Percentiles rank a stretch among this genome's conserved stretches.
These are phyloP conservation scores for Rhogogaster chlorosoma DNA, from an alignment of 2,888 invertebrate genomes.

Conservation along the genomic window DNA sequence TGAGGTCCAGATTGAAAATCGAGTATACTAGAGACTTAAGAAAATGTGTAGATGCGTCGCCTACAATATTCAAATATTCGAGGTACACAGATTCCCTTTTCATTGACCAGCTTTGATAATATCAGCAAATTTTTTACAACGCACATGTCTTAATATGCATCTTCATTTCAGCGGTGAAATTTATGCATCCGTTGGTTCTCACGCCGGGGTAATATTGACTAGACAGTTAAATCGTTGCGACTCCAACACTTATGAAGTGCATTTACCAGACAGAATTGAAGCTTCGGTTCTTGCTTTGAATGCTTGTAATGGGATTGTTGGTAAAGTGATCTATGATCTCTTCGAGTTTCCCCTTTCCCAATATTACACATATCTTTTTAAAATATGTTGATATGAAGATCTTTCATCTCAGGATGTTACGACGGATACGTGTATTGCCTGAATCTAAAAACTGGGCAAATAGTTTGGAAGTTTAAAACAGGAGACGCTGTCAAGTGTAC, in stretches of 20 bases:
- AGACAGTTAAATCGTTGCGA: conserved; percentile 80
- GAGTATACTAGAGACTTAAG: conserved; percentile 80
- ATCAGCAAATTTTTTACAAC: neutral
- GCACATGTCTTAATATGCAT: neutral
- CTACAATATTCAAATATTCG: conserved; percentile 79
- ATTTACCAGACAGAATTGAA: conserved; percentile 86
- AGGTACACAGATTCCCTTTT: conserved; percentile 75
- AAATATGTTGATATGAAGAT: neutral
- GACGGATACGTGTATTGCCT: conserved; percentile 87
- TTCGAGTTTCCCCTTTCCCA: neutral
- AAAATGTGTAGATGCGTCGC: conserved; percentile 92
- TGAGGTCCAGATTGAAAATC: conserved; percentile 54
- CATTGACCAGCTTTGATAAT: neutral
- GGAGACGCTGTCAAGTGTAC: conserved; percentile 84
- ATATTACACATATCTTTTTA: neutral
- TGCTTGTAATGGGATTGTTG: conserved; percentile 82
- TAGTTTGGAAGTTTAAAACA: conserved; percentile 83
- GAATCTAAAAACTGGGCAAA: conserved; percentile 78
- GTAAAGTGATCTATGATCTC: conserved; percentile 73
- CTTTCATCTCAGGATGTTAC: conserved; percentile 81
- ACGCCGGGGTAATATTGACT: conserved; percentile 86
- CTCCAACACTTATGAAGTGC: conserved; percentile 80
- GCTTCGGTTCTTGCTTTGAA: conserved; percentile 81
- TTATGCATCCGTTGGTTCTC: conserved; percentile 84
- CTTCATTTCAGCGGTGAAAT: conserved; percentile 63